Percentiles rank a stretch among this genome's conserved stretches.
These are phyloP conservation scores for Anodontia alba DNA, from an alignment of 2,888 invertebrate species.

Conservation along the genomic window DNA sequence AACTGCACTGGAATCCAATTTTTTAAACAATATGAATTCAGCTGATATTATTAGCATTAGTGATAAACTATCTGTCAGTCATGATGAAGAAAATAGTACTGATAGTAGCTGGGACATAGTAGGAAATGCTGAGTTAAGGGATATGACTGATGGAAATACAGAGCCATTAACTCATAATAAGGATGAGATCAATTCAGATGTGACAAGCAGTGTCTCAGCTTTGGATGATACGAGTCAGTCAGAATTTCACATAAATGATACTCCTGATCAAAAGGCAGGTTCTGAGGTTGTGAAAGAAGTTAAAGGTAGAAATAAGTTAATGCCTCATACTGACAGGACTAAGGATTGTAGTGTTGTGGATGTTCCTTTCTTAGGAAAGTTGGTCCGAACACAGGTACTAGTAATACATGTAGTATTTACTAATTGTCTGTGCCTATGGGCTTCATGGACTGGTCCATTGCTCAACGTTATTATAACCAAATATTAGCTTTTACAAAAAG, in stretches of 20 bases:
- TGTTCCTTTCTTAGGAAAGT: slow-evolving; percentile 48
- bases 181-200: not conserved
- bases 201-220: not conserved
- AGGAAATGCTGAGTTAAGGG: not conserved
- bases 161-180: not conserved
- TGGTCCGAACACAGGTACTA: slow-evolving; percentile 53
- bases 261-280: not conserved
- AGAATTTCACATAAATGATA: not conserved
- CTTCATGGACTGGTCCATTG: too few relatives aligned
- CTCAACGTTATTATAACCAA: too few relatives aligned
- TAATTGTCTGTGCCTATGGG: too few relatives aligned
- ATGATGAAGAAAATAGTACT: not conserved
- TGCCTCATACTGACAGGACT: not conserved
- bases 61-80: not conserved
- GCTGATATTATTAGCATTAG: not conserved
- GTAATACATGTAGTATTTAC: not conserved
- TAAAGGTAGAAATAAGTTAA: not conserved
- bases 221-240: not conserved
- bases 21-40: not conserved
- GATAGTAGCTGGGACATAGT: not conserved
- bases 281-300: not conserved
- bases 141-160: not conserved
- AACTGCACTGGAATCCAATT: not conserved
- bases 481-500: too few relatives aligned
- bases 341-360: slow-evolving; percentile 19